Conservation (phyloP, 1,140 invertebrate species). For the Antheraea pernyi region DNA sequence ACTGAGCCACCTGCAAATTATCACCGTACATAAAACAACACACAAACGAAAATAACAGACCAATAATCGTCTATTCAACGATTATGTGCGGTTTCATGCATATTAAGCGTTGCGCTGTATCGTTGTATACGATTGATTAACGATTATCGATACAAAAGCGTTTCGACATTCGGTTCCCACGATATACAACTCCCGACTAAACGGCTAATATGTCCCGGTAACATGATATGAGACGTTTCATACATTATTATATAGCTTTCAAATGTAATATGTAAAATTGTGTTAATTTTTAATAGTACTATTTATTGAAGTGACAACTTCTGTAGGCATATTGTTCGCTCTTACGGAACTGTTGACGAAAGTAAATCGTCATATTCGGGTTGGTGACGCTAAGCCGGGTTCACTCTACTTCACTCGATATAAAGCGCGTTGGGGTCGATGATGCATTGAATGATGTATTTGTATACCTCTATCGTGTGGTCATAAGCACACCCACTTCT, state of each 20-base stretch:
- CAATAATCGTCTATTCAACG: slow-evolving; percentile 10
- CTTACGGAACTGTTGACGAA: too few relatives aligned
- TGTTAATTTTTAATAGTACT: too few relatives aligned
- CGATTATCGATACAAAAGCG: slow-evolving; percentile 26
- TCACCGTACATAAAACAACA: slow-evolving; percentile 9
- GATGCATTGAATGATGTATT: too few relatives aligned
- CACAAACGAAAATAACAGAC: slow-evolving; percentile 15
- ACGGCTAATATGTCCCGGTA: neutral
- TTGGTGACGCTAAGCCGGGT: too few relatives aligned
- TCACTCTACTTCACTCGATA: too few relatives aligned
- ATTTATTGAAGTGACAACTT: too few relatives aligned
- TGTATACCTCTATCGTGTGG: too few relatives aligned
- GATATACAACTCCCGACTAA: slow-evolving; percentile 4
- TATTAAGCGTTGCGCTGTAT: slow-evolving; percentile 19
- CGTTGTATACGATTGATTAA: slow-evolving; percentile 23
- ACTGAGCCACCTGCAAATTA: neutral
- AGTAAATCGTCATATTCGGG: too few relatives aligned
- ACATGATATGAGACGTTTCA: neutral
- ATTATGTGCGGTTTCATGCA: slow-evolving; percentile 22
- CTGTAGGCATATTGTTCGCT: too few relatives aligned
- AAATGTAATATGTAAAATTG: too few relatives aligned
- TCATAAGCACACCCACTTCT: too few relatives aligned
- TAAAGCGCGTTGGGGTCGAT: too few relatives aligned
- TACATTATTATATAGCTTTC: neutral
- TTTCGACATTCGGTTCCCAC: slow-evolving; percentile 19